Conservation (phyloP, 2,797 vertebrate genomes). For the Cossypha caffra region DNA sequence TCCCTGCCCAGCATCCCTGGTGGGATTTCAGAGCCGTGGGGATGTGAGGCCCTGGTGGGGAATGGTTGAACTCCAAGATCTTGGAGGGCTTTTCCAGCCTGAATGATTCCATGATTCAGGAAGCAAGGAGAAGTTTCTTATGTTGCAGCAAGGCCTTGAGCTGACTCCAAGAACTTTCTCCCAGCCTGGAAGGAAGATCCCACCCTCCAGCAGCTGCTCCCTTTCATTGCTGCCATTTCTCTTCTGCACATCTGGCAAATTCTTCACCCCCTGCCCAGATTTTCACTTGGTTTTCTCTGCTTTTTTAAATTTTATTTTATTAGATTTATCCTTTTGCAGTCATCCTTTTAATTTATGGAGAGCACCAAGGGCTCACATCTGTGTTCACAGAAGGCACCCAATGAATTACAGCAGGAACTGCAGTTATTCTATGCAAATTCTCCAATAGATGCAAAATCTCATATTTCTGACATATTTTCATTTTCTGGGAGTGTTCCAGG, state of each 20-base stretch:
- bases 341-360: not conserved
- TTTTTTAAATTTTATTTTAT: not conserved
- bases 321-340: not conserved
- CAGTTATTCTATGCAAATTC: not conserved
- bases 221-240: not conserved
- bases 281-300: not conserved
- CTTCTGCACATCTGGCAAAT: not conserved
- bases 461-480: not conserved
- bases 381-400: not conserved
- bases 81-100: not conserved
- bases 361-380: not conserved
- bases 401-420: not conserved
- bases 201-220: not conserved
- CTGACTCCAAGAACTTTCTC: not conserved
- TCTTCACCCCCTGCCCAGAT: too few species aligned
- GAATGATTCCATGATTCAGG: not conserved
- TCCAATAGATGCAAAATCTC: not conserved
- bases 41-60: fast-evolving
- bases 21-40: fast-evolving
- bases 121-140: not conserved
- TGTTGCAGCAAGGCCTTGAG: not conserved
- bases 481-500: not conserved
- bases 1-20: not conserved
- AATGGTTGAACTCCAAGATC: not conserved
- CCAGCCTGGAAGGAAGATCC: not conserved